These are phyloP conservation scores for Mormyrus proboscirostris DNA, from an alignment of 2,797 vertebrate genomes.

Conservation along the genomic window DNA sequence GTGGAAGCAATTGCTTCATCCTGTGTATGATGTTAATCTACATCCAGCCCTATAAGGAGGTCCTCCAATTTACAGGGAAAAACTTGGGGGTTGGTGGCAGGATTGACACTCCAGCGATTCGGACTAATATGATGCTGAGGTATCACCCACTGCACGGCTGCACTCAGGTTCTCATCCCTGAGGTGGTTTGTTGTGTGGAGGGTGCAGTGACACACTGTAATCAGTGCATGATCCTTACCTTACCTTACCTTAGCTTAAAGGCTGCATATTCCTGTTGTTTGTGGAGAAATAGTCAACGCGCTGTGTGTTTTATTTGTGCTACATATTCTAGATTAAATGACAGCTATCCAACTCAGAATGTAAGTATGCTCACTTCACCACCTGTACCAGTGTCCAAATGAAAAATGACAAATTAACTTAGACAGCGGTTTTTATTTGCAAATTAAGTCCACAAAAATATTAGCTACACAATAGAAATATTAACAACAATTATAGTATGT, in stretches of 20 bases:
- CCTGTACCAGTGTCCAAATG: background rate
- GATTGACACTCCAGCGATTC: background rate
- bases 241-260: background rate
- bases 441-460: slow-evolving; percentile 22
- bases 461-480: slow-evolving; percentile 25
- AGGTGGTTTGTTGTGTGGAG: background rate
- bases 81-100: background rate
- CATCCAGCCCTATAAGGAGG: background rate
- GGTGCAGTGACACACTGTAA: background rate
- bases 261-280: background rate
- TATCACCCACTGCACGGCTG: background rate
- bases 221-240: background rate
- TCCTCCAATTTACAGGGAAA: background rate
- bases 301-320: background rate
- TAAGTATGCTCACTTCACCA: background rate
- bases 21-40: background rate
- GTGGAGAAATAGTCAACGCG: background rate
- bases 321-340: background rate
- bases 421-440: slow-evolving; percentile 19
- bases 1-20: background rate
- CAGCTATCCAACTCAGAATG: slow-evolving; percentile 19
- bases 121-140: background rate
- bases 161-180: background rate
- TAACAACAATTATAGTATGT: slow-evolving; percentile 16
- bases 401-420: slow-evolving; percentile 14